These are phyloP conservation scores for Seladonia tumulorum DNA, from an alignment of 2,888 invertebrate genomes.

Conservation along the genomic window DNA sequence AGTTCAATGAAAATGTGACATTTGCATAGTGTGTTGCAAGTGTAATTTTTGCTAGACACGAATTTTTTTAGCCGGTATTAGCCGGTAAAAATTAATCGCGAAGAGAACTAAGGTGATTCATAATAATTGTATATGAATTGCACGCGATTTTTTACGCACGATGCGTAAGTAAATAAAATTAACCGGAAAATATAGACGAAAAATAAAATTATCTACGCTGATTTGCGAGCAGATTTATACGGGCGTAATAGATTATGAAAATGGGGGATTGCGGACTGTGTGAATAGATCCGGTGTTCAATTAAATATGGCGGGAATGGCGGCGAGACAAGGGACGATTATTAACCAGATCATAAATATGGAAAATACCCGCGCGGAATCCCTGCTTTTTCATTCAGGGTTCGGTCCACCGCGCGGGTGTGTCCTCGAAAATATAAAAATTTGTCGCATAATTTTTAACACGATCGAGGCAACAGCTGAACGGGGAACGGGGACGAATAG, in stretches of 20 bases:
- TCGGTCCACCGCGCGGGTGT: background rate
- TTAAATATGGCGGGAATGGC: slow-evolving; percentile 57
- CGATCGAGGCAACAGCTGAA: slow-evolving; percentile 52
- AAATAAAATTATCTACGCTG: background rate
- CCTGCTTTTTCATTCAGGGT: slow-evolving; percentile 30
- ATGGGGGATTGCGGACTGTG: slow-evolving; percentile 21
- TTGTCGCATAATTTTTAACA: slow-evolving; percentile 67
- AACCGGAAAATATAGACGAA: background rate
- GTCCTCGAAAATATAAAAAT: slow-evolving; percentile 62
- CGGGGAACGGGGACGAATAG: slow-evolving; percentile 60
- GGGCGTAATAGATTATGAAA: slow-evolving; percentile 30
- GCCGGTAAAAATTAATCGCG: background rate
- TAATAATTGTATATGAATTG: background rate
- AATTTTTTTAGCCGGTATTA: background rate
- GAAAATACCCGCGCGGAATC: slow-evolving; percentile 45
- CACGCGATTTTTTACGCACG: background rate
- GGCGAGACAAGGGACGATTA: slow-evolving; percentile 63
- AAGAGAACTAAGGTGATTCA: background rate
- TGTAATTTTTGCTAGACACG: background rate
- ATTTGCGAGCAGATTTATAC: background rate
- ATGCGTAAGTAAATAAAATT: background rate
- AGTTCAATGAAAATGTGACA: background rate
- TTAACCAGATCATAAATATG: slow-evolving; percentile 70
- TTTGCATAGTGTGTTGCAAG: background rate
- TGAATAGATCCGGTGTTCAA: slow-evolving; percentile 42